Evolutionary conservation across 2,888 invertebrate genomes (phyloP).

Genomic region (Rhodophaea formosa): DNA sequence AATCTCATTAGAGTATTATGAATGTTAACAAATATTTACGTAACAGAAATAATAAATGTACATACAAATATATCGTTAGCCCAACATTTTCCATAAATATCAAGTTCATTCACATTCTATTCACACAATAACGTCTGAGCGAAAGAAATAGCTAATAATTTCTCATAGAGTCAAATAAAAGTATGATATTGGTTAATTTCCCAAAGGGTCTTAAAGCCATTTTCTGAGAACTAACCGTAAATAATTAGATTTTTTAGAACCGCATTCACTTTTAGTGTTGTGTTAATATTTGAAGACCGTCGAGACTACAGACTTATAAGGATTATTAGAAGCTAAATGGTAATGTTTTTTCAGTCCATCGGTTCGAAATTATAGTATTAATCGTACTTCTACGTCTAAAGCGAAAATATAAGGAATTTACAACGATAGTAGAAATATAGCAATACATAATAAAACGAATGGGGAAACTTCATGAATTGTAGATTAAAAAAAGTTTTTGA

Average conservation of each 20-base stretch:
- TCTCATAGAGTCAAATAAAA: conserved; percentile 2
- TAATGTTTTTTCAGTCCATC: too few species aligned
- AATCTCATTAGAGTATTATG: neutral
- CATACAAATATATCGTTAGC: neutral
- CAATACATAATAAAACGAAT: too few species aligned
- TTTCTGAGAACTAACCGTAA: conserved; percentile 3
- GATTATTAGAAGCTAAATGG: too few species aligned
- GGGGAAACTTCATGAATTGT: too few species aligned
- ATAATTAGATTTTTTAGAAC: conserved; percentile 1
- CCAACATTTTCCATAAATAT: neutral
- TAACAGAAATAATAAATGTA: neutral
- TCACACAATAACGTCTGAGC: neutral
- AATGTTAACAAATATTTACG: neutral
- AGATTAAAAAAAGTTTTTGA: too few species aligned
- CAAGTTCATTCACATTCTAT: neutral
- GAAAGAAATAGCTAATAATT: conserved; percentile 6
- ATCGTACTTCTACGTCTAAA: too few species aligned
- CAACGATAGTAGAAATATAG: too few species aligned
- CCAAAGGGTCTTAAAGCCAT: conserved; percentile 3
- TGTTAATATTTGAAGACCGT: neutral
- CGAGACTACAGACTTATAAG: neutral
- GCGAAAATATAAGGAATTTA: too few species aligned
- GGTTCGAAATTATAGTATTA: too few species aligned
- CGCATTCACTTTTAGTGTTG: neutral
- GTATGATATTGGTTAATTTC: conserved; percentile 9